Evolutionary conservation across 2,113 vertebrate genomes (phyloP).

Genomic region (Cephalopholis sonnerati): DNA sequence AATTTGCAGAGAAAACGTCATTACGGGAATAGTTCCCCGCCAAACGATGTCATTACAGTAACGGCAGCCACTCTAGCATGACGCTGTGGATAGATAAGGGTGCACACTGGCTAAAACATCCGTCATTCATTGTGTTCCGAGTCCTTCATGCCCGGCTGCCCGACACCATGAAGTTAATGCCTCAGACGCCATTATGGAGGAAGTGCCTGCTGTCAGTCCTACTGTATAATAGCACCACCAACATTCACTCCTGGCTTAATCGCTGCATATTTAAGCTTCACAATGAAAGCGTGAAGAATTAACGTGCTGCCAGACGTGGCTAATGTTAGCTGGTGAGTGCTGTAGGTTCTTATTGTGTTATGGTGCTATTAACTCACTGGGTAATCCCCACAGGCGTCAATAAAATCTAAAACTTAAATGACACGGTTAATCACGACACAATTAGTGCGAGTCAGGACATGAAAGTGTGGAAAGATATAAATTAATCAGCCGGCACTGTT

Average conservation of each 20-base stretch:
- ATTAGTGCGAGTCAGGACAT: slow-evolving; percentile 9
- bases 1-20: slow-evolving; percentile 52
- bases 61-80: slow-evolving; percentile 15
- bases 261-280: background rate
- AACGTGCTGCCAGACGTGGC: background rate
- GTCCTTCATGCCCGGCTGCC: slow-evolving; percentile 50
- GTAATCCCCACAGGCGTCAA: slow-evolving; percentile 17
- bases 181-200: slow-evolving; percentile 27
- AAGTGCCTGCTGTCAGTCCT: slow-evolving; percentile 32
- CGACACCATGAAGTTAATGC: slow-evolving; percentile 28
- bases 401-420: slow-evolving; percentile 25
- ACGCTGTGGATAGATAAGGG: slow-evolving; percentile 7
- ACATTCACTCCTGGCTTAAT: background rate
- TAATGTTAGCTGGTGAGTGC: background rate
- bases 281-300: slow-evolving; percentile 1
- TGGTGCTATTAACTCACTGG: background rate
- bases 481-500: background rate
- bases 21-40: slow-evolving; percentile 44
- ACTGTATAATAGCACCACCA: background rate
- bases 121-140: slow-evolving; percentile 32
- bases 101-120: slow-evolving; percentile 29
- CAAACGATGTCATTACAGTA: slow-evolving; percentile 65
- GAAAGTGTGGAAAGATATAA: slow-evolving; percentile 6
- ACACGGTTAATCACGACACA: slow-evolving; percentile 27
- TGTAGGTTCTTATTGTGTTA: background rate